Evolutionary conservation across 1,140 invertebrate species (phyloP).

Genomic region (Drosophila ohnishii): DNA sequence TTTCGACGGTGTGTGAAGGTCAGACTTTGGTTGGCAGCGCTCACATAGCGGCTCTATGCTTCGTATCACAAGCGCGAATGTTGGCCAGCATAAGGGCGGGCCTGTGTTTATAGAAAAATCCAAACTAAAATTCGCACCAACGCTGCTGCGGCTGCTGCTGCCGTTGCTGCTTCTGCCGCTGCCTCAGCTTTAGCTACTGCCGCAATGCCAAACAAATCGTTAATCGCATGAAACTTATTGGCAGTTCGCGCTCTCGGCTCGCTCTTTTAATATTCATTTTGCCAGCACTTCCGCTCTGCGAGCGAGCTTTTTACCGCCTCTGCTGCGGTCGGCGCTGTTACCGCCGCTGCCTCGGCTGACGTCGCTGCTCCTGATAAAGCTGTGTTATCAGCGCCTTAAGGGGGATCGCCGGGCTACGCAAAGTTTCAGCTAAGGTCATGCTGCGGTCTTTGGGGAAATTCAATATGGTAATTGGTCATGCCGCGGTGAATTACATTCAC

Average conservation of each 20-base stretch:
- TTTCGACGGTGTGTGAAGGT: conserved; percentile 45
- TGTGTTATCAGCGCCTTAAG: conserved; percentile 37
- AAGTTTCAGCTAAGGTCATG: conserved; percentile 21
- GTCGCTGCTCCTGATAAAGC: conserved; percentile 19
- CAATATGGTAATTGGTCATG: conserved; percentile 3
- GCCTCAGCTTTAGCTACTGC: conserved; percentile 27
- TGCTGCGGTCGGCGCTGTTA: neutral
- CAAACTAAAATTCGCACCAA: conserved; percentile 58
- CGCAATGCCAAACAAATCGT: conserved; percentile 71
- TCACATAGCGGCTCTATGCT: conserved; percentile 52
- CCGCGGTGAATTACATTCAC: conserved; percentile 42
- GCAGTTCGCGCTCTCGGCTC: conserved; percentile 30
- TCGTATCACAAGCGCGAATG: conserved; percentile 64
- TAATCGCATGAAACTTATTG: conserved; percentile 75
- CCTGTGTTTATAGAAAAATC: conserved; percentile 68
- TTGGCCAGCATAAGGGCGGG: conserved; percentile 71
- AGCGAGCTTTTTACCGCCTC: conserved; percentile 34
- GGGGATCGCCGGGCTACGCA: conserved; percentile 3
- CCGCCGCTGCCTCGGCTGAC: conserved; percentile 18
- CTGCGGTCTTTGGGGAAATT: conserved; percentile 29
- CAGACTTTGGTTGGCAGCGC: conserved; percentile 38
- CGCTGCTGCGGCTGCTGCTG: conserved; percentile 44
- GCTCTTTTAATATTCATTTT: conserved; percentile 26
- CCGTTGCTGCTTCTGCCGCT: conserved; percentile 34
- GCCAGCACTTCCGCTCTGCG: conserved; percentile 34